A percentile compares a stretch with the other conserved stretches of the same genome.
Conservation (phyloP, 2,888 invertebrate genomes). For the Drosophila kambysellisi region DNA sequence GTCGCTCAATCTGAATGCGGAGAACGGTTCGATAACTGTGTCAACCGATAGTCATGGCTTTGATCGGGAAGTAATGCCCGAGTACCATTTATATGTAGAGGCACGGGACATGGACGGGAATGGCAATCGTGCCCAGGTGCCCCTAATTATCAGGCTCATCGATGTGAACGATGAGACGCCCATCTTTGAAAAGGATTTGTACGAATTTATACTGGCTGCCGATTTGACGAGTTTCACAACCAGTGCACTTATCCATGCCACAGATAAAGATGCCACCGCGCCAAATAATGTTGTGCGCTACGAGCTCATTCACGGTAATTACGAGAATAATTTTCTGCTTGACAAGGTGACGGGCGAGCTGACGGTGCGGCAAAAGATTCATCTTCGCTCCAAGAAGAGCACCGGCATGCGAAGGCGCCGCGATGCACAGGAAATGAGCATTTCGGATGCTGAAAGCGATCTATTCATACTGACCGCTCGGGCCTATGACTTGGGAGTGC, state of each 20-base stretch:
- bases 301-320: slow-evolving; percentile 92
- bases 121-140: slow-evolving; percentile 90
- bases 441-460: slow-evolving; percentile 50
- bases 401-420: slow-evolving; percentile 60
- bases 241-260: slow-evolving; percentile 92
- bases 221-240: slow-evolving; percentile 91
- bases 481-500: slow-evolving; percentile 94
- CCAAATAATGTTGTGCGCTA: slow-evolving; percentile 95
- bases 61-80: slow-evolving; percentile 93
- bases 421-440: slow-evolving; percentile 6
- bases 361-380: slow-evolving; percentile 86
- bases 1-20: slow-evolving; percentile 91
- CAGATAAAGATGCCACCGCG: slow-evolving; percentile 92
- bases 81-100: slow-evolving; percentile 92
- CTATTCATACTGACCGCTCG: slow-evolving; percentile 89
- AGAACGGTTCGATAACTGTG: slow-evolving; percentile 92
- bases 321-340: slow-evolving; percentile 90
- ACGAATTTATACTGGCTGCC: slow-evolving; percentile 92
- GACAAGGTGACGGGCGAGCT: slow-evolving; percentile 92
- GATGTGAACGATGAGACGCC: slow-evolving; percentile 95
- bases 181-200: slow-evolving; percentile 91
- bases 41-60: slow-evolving; percentile 90
- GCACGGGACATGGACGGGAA: slow-evolving; percentile 94
- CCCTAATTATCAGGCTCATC: slow-evolving; percentile 90
- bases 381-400: slow-evolving; percentile 84